phyloP scores from a whole-genome alignment of 2,888 invertebrate genomes.

The Drosophila anomelani region DNA sequence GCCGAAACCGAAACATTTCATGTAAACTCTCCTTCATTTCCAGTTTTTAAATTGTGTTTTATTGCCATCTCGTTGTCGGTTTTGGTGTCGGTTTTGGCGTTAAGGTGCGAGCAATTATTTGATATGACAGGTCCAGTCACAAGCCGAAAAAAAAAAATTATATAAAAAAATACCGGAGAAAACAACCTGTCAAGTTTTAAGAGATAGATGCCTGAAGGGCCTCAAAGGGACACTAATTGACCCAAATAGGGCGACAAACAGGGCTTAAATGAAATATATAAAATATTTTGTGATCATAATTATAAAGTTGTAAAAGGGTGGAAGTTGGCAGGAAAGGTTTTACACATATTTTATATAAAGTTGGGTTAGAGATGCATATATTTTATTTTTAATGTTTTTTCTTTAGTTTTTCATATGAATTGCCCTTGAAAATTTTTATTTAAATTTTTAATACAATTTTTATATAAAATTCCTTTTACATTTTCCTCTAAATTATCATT shows the following conservation, averaged over 20 bases:
- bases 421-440: not conserved
- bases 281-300: not conserved
- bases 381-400: not conserved
- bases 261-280: not conserved
- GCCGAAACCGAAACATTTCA: not conserved
- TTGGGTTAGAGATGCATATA: not conserved
- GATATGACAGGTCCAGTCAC: slow-evolving; percentile 33
- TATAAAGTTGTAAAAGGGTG: not conserved
- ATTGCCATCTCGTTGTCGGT: slow-evolving; percentile 15
- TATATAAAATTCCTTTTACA: too few relatives aligned
- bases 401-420: not conserved
- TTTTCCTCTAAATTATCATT: too few relatives aligned
- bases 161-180: not conserved
- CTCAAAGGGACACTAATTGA: slow-evolving; percentile 3
- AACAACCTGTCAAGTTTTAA: slow-evolving; percentile 12
- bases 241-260: not conserved
- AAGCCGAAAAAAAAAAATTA: not conserved
- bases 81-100: slow-evolving; percentile 13
- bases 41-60: slow-evolving; percentile 23
- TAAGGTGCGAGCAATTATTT: slow-evolving; percentile 43
- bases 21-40: slow-evolving; percentile 15
- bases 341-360: not conserved
- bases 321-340: not conserved
- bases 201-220: slow-evolving; percentile 3
- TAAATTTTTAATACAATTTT: too few relatives aligned